phyloP scores from a whole-genome alignment of 1,140 invertebrate species.

The Ceratoteleas bidentatus region DNA sequence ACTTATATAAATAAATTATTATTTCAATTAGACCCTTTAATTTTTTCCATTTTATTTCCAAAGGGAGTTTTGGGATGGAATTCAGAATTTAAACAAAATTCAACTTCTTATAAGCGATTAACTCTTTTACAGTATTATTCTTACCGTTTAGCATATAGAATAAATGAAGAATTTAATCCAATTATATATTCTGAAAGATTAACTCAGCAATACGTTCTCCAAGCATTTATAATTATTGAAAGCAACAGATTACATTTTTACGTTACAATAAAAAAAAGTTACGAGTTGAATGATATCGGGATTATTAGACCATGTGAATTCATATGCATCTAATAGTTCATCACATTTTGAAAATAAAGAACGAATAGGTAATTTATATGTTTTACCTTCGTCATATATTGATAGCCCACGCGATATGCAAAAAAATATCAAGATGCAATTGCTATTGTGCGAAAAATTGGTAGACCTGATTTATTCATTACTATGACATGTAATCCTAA shows the following conservation, averaged over 20 bases:
- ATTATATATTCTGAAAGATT: background rate
- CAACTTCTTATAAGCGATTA: background rate
- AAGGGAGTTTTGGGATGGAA: background rate
- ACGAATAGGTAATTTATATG: too few relatives aligned
- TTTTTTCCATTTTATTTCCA: background rate
- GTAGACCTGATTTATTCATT: background rate
- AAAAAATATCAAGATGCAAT: background rate
- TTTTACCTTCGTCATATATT: background rate
- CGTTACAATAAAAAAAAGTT: too few relatives aligned
- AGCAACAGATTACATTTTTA: too few relatives aligned
- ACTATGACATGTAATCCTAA: background rate
- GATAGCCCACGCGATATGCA: background rate
- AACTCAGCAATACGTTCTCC: background rate
- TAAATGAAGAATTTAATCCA: background rate
- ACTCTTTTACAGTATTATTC: background rate
- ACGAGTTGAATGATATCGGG: background rate
- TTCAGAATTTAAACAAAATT: background rate
- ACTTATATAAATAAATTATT: background rate
- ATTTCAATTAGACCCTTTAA: background rate
- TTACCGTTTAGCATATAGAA: background rate
- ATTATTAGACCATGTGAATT: background rate
- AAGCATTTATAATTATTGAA: background rate
- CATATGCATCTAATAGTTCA: background rate
- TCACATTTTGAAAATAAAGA: background rate
- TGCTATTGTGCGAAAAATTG: background rate